Percentiles rank a stretch among this genome's conserved stretches.
These are phyloP conservation scores for Petrolisthes cinctipes DNA, from an alignment of 2,888 invertebrate species.

Conservation along the genomic window DNA sequence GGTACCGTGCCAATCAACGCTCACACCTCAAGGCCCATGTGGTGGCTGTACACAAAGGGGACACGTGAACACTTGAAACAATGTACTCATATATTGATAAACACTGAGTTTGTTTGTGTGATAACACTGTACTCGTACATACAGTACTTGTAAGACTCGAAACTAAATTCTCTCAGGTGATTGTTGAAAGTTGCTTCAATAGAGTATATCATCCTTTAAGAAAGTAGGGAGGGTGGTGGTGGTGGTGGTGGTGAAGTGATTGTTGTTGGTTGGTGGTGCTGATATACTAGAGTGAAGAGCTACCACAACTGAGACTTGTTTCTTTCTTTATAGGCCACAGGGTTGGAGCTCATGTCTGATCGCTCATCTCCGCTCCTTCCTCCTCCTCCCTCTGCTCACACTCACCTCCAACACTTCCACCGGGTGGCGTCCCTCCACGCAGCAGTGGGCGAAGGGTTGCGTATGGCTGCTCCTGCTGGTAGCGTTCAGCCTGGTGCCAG, in stretches of 20 bases:
- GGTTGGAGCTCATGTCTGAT: slow-evolving; percentile 53
- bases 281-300: slow-evolving; percentile 15
- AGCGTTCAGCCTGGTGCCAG: slow-evolving; percentile 34
- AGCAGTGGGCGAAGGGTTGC: slow-evolving; percentile 43
- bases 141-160: background rate
- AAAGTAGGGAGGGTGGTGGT: background rate
- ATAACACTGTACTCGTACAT: background rate
- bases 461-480: slow-evolving; percentile 31
- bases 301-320: slow-evolving; percentile 58
- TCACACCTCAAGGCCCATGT: slow-evolving; percentile 55
- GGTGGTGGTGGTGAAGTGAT: too few species aligned
- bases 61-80: background rate
- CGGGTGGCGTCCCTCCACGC: slow-evolving; percentile 47
- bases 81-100: background rate
- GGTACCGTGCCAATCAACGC: slow-evolving; percentile 58
- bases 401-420: slow-evolving; percentile 50
- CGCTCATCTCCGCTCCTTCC: slow-evolving; percentile 56
- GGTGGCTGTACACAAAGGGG: slow-evolving; percentile 53
- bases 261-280: slow-evolving; percentile 23
- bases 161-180: background rate
- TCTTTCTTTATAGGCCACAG: slow-evolving; percentile 60
- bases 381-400: slow-evolving; percentile 57
- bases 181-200: background rate
- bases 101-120: too few species aligned
- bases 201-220: background rate